Base-by-base conservation (phyloP, 2,113 vertebrate species). In the Dicrurus megarhynchus region DNA sequence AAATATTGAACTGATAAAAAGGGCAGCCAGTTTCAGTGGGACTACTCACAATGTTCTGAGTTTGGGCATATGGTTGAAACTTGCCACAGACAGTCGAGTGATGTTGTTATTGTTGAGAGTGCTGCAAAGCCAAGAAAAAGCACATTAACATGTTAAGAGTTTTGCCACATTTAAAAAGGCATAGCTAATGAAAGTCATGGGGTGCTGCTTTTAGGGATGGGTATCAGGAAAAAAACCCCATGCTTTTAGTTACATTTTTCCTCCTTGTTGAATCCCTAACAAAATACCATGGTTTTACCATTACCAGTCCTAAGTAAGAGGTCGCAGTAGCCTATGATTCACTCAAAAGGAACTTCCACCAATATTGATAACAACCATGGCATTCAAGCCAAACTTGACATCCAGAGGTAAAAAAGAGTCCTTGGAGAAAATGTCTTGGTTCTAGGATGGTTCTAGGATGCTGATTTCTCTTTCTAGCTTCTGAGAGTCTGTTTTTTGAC, bases 61-160 rank as follows among this genome's bases (percentile, higher is more conserved):
- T 95, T 99, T 99, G 47, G 99, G 99, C 99, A 99, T 99, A 95
- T 99, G 99, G 98, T 99, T 99, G 98, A 99, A 99, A 97, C 99
- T 99, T 97, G 99, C 99, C 98, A 99, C 99, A 0, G 99, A 99
- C 67, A 99, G 98, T 44, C 99, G 98, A 84, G 99, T 99, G 96
- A 99, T 99, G 98, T 99, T 99, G 98, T 99, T 99, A 96, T 99
- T 99, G 98, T 99, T 99, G 97, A 99, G 99, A 52, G 99, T 99
- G 96, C 99, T 99, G 98, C 17, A 79, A 97, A 98, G 94, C 87
- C 82, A 96, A 97, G 73, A 90, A 95, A 64, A 65, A 76, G 24
- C 27, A 81, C 20, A 26, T 90, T 88, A 87, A 91, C 50, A 74
- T 9, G 21, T 27, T 57, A 75, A 57, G 35, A 82, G 27, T 52